Percentiles rank a stretch among this genome's conserved stretches.
Evolutionary conservation across 35 echinoderm and acorn worm species (phyloP).

Genomic region (Apostichopus californicus): DNA sequence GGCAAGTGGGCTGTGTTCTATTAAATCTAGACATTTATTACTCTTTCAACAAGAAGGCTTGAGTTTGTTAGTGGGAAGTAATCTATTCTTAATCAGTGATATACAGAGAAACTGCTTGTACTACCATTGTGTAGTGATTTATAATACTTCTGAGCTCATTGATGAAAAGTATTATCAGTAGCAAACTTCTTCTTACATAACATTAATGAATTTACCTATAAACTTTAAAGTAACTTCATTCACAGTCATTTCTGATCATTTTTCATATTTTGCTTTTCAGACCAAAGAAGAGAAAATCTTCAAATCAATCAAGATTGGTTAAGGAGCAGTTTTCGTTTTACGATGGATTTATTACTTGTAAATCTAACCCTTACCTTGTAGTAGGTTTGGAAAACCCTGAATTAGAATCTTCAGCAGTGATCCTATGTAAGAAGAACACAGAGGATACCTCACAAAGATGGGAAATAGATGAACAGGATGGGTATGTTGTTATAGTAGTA

Average conservation of each 20-base stretch:
- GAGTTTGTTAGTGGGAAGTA: no score
- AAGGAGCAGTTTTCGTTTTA: constrained; percentile 78
- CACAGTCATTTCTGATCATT: not conserved
- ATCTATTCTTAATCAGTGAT: no score
- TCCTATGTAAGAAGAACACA: constrained; percentile 78
- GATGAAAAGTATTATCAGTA: no score
- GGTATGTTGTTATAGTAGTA: constrained; percentile 7
- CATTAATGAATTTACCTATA: no score
- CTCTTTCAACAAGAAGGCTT: no score
- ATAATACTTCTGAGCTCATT: no score
- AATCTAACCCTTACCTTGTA: constrained; percentile 78
- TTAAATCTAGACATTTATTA: no score
- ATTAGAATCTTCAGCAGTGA: constrained; percentile 54
- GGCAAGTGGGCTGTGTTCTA: no score
- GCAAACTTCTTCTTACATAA: no score
- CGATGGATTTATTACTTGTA: constrained; percentile 79
- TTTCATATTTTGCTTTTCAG: not conserved
- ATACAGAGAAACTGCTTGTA: no score
- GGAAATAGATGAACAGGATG: constrained; percentile 68
- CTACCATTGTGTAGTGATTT: no score
- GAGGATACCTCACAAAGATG: constrained; percentile 81
- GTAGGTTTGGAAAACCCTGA: constrained; percentile 71
- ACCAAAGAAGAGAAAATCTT: constrained; percentile 42
- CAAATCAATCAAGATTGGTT: constrained; percentile 27
- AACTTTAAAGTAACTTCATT: no score